Conservation (phyloP, 2,113 vertebrate genomes). For the Ctenomys sociabilis region DNA sequence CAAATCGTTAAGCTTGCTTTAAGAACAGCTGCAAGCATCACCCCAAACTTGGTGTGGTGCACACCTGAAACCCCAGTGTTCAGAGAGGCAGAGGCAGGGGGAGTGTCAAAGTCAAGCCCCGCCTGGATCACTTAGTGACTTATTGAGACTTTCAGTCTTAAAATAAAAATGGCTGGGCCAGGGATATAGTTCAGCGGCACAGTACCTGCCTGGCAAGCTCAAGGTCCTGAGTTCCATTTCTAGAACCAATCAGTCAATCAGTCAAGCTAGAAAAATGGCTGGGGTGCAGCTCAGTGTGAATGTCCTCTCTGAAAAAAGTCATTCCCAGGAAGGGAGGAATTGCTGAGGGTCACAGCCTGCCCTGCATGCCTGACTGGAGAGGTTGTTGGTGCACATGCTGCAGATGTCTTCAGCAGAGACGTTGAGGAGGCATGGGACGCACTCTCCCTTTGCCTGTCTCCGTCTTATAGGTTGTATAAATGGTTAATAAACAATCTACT, state of each 20-base stretch:
- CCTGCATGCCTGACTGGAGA: accelerated
- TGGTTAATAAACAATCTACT: neutral
- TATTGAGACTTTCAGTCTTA: neutral
- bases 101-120: neutral
- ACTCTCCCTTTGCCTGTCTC: neutral
- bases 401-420: neutral
- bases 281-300: neutral
- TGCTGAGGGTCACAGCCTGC: neutral
- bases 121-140: neutral
- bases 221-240: no score
- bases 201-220: no score
- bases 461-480: neutral
- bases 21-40: neutral
- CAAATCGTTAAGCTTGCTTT: neutral
- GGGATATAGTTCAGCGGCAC: no score
- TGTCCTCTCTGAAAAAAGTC: neutral
- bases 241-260: no score
- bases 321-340: neutral
- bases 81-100: neutral
- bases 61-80: neutral
- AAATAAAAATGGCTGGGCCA: neutral
- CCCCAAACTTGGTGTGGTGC: neutral
- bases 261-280: neutral
- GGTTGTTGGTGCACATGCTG: neutral
- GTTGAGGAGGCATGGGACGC: neutral